Evolutionary conservation across 2,113 vertebrate species (phyloP).

Genomic region (Tragelaphus buxtoni): DNA sequence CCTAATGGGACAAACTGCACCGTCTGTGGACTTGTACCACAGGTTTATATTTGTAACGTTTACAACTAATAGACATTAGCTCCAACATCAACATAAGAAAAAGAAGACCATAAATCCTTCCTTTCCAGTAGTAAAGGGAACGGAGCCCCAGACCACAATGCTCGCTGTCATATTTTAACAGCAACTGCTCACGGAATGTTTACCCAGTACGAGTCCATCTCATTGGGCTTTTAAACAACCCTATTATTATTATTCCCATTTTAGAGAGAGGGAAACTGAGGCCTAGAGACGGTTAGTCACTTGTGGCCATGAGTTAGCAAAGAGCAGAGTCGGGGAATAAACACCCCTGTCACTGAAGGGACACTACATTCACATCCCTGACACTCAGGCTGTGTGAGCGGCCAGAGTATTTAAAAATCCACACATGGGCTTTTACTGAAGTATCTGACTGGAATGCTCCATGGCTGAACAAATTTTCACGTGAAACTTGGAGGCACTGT

Average conservation of each 20-base stretch:
- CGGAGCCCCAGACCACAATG: accelerated
- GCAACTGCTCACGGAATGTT: accelerated
- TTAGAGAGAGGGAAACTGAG: background rate
- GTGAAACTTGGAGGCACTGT: accelerated
- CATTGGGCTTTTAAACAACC: accelerated
- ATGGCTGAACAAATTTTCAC: background rate
- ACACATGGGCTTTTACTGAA: background rate
- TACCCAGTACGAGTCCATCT: accelerated
- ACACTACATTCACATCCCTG: accelerated
- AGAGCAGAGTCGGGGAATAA: background rate
- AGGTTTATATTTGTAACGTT: conserved; percentile 46
- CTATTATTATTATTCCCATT: too few relatives aligned
- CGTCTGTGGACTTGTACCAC: background rate
- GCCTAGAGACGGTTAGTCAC: accelerated
- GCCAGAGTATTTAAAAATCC: background rate
- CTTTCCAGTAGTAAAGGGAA: background rate
- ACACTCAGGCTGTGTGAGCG: background rate
- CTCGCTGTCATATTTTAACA: background rate
- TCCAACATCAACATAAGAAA: conserved; percentile 49
- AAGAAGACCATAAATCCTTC: background rate
- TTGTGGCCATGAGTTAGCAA: background rate
- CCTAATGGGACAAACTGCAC: background rate
- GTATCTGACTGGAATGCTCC: background rate
- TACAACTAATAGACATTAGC: conserved; percentile 40
- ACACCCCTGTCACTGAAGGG: accelerated